These are phyloP conservation scores for Spodoptera frugiperda DNA, from an alignment of 1,140 invertebrate genomes.

Conservation along the genomic window DNA sequence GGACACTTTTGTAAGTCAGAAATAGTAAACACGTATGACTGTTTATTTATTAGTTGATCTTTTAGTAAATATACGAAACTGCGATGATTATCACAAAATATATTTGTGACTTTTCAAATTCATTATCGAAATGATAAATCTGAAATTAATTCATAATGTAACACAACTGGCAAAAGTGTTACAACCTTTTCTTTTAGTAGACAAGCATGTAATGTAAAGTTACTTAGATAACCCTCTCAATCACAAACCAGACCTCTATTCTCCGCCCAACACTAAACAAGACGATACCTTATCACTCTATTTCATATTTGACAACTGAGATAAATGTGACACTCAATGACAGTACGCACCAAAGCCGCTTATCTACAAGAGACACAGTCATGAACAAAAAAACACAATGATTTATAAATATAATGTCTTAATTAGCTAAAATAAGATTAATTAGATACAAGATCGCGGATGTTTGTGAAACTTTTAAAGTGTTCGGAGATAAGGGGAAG, in stretches of 20 bases:
- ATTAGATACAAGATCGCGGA: conserved; percentile 44
- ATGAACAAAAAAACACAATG: conserved; percentile 44
- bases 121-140: no score
- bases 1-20: no score
- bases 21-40: no score
- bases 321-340: conserved; percentile 57
- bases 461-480: conserved; percentile 29
- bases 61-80: no score
- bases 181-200: no score
- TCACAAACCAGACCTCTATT: not conserved
- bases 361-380: conserved; percentile 44
- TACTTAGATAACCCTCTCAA: not conserved
- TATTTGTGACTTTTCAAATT: no score
- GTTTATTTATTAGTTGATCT: no score
- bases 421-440: conserved; percentile 60
- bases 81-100: no score
- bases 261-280: not conserved
- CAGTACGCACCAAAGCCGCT: conserved; percentile 59
- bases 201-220: no score
- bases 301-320: conserved; percentile 71
- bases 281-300: conserved; percentile 61
- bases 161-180: no score
- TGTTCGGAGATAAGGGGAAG: conserved; percentile 37
- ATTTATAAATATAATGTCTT: conserved; percentile 59
- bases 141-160: no score